Evolutionary conservation across 2,797 vertebrate genomes (phyloP).

Genomic region (Myotis daubentonii): DNA sequence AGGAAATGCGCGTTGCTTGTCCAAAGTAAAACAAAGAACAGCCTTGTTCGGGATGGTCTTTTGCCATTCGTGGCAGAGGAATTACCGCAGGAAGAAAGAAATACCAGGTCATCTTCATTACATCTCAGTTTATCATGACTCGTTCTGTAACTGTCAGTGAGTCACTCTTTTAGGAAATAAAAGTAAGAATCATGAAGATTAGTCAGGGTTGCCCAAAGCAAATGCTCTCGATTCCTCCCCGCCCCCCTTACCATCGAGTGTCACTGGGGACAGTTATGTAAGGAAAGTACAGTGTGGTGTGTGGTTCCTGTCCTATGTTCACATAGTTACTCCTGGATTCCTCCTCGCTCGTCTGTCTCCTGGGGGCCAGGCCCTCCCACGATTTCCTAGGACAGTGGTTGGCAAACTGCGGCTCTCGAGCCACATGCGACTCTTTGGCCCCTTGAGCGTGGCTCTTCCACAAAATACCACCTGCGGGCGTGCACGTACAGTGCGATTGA

Average conservation of each 20-base stretch:
- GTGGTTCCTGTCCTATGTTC: neutral
- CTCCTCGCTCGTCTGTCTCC: neutral
- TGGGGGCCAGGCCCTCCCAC: neutral
- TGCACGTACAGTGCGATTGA: too few relatives aligned
- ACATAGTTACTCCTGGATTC: neutral
- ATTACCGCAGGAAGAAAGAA: neutral
- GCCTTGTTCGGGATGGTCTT: neutral
- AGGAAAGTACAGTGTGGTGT: neutral
- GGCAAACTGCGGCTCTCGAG: too few relatives aligned
- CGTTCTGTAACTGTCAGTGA: neutral
- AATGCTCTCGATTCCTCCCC: neutral
- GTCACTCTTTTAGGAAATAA: constrained; percentile 16
- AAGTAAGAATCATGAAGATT: neutral
- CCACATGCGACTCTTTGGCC: too few relatives aligned
- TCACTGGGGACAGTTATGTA: neutral
- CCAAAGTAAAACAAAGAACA: neutral
- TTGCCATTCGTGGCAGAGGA: neutral
- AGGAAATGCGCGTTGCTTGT: neutral
- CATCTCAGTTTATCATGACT: neutral
- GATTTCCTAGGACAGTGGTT: neutral
- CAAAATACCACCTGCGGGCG: too few relatives aligned
- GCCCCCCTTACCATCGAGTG: neutral
- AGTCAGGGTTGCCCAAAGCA: neutral
- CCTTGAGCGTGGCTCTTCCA: too few relatives aligned
- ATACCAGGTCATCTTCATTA: neutral